Evolutionary conservation across 2,797 vertebrate genomes (phyloP), one percentile per base, ranked within the genome.

Genomic region (Syndactyla subalaris): DNA sequence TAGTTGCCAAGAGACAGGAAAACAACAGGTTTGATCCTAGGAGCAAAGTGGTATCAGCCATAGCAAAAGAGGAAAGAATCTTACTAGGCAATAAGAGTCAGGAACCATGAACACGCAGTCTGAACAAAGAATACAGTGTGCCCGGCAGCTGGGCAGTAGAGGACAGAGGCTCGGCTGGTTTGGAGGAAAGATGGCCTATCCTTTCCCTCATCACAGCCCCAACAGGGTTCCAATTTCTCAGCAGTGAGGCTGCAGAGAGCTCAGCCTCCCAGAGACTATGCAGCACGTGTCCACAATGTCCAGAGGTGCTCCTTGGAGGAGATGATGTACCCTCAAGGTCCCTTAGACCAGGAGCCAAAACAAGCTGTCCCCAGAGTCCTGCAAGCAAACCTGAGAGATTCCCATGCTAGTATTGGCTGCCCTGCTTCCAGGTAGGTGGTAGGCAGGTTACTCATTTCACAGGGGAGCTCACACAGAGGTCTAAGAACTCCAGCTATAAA

Each of bases 191-290:
- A 14, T 3, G 1, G 41, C 32, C 83, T 30, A 61, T 27, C 29
- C 14, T 61, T 38, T 18, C 26, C 12, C 20, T 52, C 14, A 3
- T 41, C 36, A n/a, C 27, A 85, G 45, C 36, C 52, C 6, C 39
- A 71, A 15, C 4, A 43, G 15, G 2, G 6, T 14, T 76, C 43
- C 45, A 6, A 0, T 66, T 73, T 55, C 75, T 78, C 24, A 62
- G 52, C 38, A 45, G 34, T 16, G 32, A 43, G 23, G 18, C 6
- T 85, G 59, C 32, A 14, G 46, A 59, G 29, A 61, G 22, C 19
- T 45, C 55, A 74, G 36, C 52, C 1, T 4, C 41, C 27, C 19
- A 46, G 18, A 3, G 2, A 17, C 29, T 2, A 1, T n/a, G n/a
- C 27, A 30, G 30, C 3, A 20, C 61, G 5, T 38, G 13, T 39